Conservation (phyloP, 2,113 vertebrate genomes). For the Sylvilagus bachmani region DNA sequence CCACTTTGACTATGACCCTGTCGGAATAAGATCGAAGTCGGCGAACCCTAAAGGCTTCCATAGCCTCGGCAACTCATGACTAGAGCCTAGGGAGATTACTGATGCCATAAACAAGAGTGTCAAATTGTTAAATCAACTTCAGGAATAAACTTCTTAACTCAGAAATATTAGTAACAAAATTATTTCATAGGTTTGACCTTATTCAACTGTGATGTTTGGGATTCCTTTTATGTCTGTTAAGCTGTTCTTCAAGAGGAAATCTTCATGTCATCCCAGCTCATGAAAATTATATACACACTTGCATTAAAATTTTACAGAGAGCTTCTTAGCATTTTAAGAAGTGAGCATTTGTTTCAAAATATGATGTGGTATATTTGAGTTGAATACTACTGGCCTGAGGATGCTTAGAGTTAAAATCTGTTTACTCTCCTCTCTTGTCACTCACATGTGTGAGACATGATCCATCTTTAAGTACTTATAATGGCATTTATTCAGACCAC, state of each 20-base stretch:
- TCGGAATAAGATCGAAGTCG: too few species aligned
- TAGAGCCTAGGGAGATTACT: too few species aligned
- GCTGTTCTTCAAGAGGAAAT: slow-evolving; percentile 52
- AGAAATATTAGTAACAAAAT: slow-evolving; percentile 41
- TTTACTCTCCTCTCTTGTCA: slow-evolving; percentile 5
- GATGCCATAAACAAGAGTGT: too few species aligned
- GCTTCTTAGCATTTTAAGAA: slow-evolving; percentile 54
- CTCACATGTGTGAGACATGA: background rate
- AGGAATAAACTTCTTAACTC: too few species aligned
- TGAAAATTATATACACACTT: slow-evolving; percentile 46
- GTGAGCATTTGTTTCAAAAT: slow-evolving; percentile 68
- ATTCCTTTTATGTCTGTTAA: slow-evolving; percentile 48
- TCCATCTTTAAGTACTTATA: slow-evolving; percentile 32
- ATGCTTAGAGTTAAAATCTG: slow-evolving; percentile 55
- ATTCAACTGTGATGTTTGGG: slow-evolving; percentile 29
- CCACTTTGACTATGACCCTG: too few species aligned
- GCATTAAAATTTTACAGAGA: slow-evolving; percentile 52
- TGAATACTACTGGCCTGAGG: slow-evolving; percentile 14
- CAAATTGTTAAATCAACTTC: too few species aligned
- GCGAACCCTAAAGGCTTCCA: too few species aligned
- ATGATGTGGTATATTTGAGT: background rate
- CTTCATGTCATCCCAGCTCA: slow-evolving; percentile 38
- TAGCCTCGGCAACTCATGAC: too few species aligned
- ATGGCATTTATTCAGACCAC: background rate
- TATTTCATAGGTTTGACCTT: slow-evolving; percentile 49